Evolutionary conservation across 53 echinoderm and acorn worm species (phyloP).

Genomic region (Actinopyga echinites): DNA sequence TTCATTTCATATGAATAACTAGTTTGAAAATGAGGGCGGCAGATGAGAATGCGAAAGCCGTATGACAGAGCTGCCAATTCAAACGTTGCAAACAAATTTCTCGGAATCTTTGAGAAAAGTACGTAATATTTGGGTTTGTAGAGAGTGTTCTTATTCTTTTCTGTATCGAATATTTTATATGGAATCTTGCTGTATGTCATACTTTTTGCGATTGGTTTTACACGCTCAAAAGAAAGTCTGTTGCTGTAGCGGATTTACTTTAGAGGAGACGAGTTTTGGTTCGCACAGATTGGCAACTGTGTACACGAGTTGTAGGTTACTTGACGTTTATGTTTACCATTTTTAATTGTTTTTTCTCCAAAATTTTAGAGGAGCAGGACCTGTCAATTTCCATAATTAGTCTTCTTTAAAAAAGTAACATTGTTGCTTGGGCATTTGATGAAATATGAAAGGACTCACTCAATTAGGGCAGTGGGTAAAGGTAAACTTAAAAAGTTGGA

Average conservation of each 20-base stretch:
- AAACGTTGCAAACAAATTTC: too few relatives aligned
- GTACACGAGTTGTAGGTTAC: neutral
- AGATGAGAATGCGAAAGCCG: neutral
- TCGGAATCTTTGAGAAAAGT: too few relatives aligned
- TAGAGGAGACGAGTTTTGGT: too few relatives aligned
- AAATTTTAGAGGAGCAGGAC: neutral
- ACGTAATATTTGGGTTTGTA: too few relatives aligned
- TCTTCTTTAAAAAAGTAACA: neutral
- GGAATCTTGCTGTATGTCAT: too few relatives aligned
- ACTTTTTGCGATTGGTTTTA: too few relatives aligned
- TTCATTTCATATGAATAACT: neutral
- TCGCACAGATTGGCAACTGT: neutral
- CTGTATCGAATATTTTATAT: too few relatives aligned
- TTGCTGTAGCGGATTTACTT: neutral
- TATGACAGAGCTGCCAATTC: neutral
- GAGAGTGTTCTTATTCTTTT: too few relatives aligned
- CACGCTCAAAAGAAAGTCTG: too few relatives aligned
- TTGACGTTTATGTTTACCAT: too few relatives aligned
- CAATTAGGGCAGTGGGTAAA: neutral
- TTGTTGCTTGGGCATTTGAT: too few relatives aligned
- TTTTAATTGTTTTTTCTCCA: neutral
- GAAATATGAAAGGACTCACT: neutral
- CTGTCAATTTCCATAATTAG: too few relatives aligned
- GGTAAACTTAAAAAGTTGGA: neutral
- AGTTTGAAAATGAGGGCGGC: constrained; percentile 4